phyloP scores from a whole-genome alignment of 2,797 vertebrate species.

The Chloroceryle inda region DNA sequence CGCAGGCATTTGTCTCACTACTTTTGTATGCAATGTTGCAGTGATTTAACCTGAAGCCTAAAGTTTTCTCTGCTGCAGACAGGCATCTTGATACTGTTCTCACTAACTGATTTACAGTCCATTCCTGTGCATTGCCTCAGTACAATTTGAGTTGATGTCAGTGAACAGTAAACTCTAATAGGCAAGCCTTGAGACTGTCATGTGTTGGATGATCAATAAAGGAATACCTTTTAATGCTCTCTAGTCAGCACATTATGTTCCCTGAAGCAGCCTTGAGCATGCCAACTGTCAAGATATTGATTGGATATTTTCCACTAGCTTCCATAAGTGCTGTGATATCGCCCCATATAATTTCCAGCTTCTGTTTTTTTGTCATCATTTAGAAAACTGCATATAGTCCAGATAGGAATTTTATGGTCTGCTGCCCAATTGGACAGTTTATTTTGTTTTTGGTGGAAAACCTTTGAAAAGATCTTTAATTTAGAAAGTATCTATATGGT shows the following conservation, averaged over 20 bases:
- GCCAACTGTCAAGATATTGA: slow-evolving; percentile 66
- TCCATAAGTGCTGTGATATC: slow-evolving; percentile 31
- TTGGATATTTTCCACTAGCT: slow-evolving; percentile 55
- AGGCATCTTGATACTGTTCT: not conserved
- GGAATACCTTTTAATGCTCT: not conserved
- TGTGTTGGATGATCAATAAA: slow-evolving; percentile 18
- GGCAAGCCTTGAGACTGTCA: not conserved
- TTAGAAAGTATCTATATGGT: slow-evolving; percentile 25
- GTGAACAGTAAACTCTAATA: not conserved
- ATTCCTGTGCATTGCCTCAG: not conserved
- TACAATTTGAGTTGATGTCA: not conserved
- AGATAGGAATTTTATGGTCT: slow-evolving; percentile 78
- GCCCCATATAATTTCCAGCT: slow-evolving; percentile 55
- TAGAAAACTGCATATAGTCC: slow-evolving; percentile 64
- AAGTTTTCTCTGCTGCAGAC: not conserved
- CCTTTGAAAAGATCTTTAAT: slow-evolving; percentile 69
- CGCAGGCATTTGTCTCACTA: rapidly evolving
- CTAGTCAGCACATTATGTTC: slow-evolving; percentile 49
- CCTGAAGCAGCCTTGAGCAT: slow-evolving; percentile 12
- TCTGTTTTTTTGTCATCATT: slow-evolving; percentile 58
- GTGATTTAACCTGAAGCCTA: not conserved
- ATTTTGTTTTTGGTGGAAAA: slow-evolving; percentile 54
- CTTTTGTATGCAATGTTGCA: not conserved
- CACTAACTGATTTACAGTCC: not conserved
- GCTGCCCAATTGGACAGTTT: slow-evolving; percentile 42